Evolutionary conservation across 2,888 invertebrate species (phyloP).

Genomic region (Polydrusus cervinus): DNA sequence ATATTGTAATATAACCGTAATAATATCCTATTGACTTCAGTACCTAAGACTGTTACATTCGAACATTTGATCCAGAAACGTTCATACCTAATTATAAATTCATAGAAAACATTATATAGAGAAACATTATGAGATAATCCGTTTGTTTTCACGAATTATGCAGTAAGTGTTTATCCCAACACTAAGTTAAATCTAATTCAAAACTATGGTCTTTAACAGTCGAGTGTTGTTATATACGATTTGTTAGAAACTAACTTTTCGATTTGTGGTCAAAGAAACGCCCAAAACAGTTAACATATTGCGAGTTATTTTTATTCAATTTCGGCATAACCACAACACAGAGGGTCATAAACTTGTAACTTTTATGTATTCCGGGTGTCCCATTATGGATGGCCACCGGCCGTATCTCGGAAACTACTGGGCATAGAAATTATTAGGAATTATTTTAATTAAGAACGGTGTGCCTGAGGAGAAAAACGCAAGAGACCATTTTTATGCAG

Average conservation of each 20-base stretch:
- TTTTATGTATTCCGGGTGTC: no score
- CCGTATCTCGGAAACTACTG: no score
- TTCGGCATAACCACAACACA: not conserved
- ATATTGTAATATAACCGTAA: no score
- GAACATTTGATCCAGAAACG: not conserved
- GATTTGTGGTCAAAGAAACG: conserved; percentile 1
- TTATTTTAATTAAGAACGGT: no score
- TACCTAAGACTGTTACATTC: no score
- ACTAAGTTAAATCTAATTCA: conserved; percentile 4
- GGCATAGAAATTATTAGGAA: no score
- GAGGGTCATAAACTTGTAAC: not conserved
- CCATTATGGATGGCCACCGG: no score
- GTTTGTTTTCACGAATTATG: not conserved
- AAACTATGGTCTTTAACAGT: conserved; percentile 4
- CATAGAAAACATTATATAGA: not conserved
- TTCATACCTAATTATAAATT: not conserved
- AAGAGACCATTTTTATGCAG: no score
- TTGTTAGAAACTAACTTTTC: conserved; percentile 4
- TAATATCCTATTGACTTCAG: no score
- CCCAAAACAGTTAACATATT: conserved; percentile 4
- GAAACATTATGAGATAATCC: conserved; percentile 5
- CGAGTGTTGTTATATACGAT: conserved; percentile 9
- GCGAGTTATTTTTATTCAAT: not conserved
- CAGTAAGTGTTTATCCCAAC: not conserved
- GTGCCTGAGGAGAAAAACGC: no score